Evolutionary conservation across 92 coral and sea anemone species (phyloP), one percentile per base, ranked within the genome.

Genomic region (Palythoa caribaeorum): DNA sequence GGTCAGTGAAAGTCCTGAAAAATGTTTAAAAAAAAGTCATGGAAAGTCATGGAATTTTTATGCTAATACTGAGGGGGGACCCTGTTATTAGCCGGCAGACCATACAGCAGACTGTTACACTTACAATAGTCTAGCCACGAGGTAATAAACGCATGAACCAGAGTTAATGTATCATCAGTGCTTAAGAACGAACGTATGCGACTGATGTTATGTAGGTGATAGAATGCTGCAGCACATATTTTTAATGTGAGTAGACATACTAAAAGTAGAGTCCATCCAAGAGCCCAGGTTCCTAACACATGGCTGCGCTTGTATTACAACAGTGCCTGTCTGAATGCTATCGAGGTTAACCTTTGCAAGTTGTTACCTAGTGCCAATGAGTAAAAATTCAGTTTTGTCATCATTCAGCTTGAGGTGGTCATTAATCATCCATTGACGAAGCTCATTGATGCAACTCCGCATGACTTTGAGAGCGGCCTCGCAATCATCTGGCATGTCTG

Each of bases 201-300:
- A 14, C 88, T 84, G 15, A 71, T 68, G 36, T 84, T 84, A 20
- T 84, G 65, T 38, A 59, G 83, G 51, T 77, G 53, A 7, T 38
- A 77, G 83, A 62, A 57, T 7, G 74, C 86, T 14, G 85, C 44
- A 54, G 48, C 38, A 68, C 70, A 16, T 79, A 36, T 47, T 54
- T 79, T 79, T 79, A 47, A 53, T 79, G 72, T 79, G 85, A 55
- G 70, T 40, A 69, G 85, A 63, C 72, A 79, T 21, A 71, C 38
- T 38, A 47, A 74, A 14, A 40, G 75, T 13, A 71, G 44, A 83
- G 78, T 80, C 88, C 38, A 80, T 68, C 83, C 84, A 89, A 55
- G 83, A 70, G 44, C 77, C 79, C 8, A 89, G 88, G 83, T 89
- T 89, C 36, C 79, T 69, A 21, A 78, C 86, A 38, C 28, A n/a